Evolutionary conservation across 2,113 vertebrate genomes (phyloP).

Genomic region (Sinocyclocheilus anophthalmus): DNA sequence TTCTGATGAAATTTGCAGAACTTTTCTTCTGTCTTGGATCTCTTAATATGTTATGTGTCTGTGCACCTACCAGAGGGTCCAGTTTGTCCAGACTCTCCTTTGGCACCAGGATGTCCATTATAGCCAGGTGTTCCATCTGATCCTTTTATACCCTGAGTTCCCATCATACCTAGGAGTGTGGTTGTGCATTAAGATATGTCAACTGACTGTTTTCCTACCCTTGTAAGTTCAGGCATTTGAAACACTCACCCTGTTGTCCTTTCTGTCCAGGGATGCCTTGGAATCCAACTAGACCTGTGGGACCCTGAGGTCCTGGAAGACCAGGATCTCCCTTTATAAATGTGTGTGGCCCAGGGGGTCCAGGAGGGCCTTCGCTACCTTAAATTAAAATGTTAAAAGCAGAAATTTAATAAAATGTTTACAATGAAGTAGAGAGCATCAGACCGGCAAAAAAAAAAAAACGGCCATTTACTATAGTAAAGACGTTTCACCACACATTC

Average conservation of each 20-base stretch:
- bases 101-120: slow-evolving; percentile 85
- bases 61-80: slow-evolving; percentile 83
- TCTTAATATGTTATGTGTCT: background rate
- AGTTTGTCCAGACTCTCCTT: slow-evolving; percentile 86
- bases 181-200: background rate
- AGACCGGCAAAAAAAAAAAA: no score
- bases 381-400: background rate
- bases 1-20: background rate
- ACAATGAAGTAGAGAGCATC: background rate
- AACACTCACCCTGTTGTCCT: slow-evolving; percentile 85
- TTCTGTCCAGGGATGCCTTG: slow-evolving; percentile 83
- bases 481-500: no score
- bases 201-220: background rate
- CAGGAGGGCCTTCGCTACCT: slow-evolving; percentile 80
- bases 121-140: slow-evolving; percentile 84
- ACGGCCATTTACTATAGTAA: no score
- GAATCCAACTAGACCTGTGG: slow-evolving; percentile 83
- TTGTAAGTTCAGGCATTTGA: background rate
- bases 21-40: background rate
- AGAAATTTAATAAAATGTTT: background rate
- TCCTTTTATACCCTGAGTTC: slow-evolving; percentile 81
- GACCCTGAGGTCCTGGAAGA: slow-evolving; percentile 81
- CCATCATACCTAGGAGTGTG: slow-evolving; percentile 77
- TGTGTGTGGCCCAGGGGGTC: slow-evolving; percentile 79
- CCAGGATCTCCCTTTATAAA: slow-evolving; percentile 87